These are phyloP conservation scores for Epizoanthus fatuus DNA, from an alignment of 92 coral and sea anemone genomes.

Conservation along the genomic window DNA sequence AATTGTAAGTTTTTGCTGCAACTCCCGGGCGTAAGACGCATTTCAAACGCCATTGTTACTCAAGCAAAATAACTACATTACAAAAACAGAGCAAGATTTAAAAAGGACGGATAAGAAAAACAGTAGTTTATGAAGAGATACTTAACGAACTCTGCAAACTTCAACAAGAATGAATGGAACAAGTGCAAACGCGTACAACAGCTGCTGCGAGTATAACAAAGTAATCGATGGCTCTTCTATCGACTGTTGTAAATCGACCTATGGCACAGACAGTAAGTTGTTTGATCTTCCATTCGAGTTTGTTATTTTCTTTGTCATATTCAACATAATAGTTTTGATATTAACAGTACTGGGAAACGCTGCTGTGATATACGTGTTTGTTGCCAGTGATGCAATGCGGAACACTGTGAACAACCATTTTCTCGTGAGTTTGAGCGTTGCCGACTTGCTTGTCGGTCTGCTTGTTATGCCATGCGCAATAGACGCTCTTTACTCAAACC, in stretches of 20 bases:
- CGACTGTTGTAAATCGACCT: background rate
- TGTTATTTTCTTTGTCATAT: constrained; percentile 53
- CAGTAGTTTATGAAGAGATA: too few relatives aligned
- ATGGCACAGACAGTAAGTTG: constrained; percentile 27
- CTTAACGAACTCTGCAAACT: background rate
- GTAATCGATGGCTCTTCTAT: background rate
- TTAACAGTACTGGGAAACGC: constrained; percentile 73
- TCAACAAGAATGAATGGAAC: background rate
- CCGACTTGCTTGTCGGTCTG: constrained; percentile 83
- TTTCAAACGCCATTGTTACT: too few relatives aligned
- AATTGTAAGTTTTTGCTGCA: too few relatives aligned
- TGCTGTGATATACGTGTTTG: constrained; percentile 65
- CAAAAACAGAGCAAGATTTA: too few relatives aligned
- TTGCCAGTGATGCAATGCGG: constrained; percentile 58
- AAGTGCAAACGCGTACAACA: background rate
- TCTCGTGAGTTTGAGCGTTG: constrained; percentile 70
- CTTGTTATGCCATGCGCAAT: constrained; percentile 79
- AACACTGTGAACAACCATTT: constrained; percentile 63
- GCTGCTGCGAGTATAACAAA: background rate
- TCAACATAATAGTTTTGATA: constrained; percentile 48
- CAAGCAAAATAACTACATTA: too few relatives aligned
- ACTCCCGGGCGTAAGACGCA: too few relatives aligned
- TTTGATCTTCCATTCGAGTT: constrained; percentile 66
- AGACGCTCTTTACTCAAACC: constrained; percentile 66
- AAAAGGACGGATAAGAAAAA: too few relatives aligned